phyloP scores from a whole-genome alignment of 2,113 vertebrate genomes.

The Carettochelys insculpta region DNA sequence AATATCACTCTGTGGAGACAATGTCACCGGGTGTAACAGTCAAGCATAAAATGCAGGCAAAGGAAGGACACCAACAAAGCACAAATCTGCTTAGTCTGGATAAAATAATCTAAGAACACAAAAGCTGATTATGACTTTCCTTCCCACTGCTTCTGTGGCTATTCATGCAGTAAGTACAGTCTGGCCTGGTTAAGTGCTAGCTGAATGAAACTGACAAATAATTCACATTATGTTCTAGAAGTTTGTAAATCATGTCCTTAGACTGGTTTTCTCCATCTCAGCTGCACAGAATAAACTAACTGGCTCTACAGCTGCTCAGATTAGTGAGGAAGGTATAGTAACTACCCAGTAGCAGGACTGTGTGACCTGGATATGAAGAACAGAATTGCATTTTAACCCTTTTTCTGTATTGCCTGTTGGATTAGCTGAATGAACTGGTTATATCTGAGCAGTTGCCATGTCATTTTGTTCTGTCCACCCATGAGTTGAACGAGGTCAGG shows the following conservation, averaged over 20 bases:
- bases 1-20: not conserved
- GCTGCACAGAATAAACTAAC: constrained; percentile 21
- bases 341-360: constrained; percentile 24
- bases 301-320: not conserved
- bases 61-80: constrained; percentile 47
- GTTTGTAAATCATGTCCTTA: not conserved
- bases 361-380: not conserved
- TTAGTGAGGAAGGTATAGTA: constrained; percentile 26
- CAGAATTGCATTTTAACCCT: constrained; percentile 4
- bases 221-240: not conserved
- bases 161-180: not conserved
- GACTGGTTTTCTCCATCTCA: constrained; percentile 36
- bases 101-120: constrained; percentile 50
- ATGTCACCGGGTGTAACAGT: not conserved
- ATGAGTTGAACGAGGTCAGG: not conserved
- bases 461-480: not conserved
- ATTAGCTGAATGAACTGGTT: not conserved
- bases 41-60: constrained; percentile 12
- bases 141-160: constrained; percentile 28
- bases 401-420: not conserved
- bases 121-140: constrained; percentile 52
- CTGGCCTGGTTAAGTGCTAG: constrained; percentile 16
- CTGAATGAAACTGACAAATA: constrained; percentile 19
- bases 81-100: constrained; percentile 52
- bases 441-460: fast-evolving